These are phyloP conservation scores for Pristionchus fissidentatus DNA, from an alignment of 2,888 invertebrate genomes.

Conservation along the genomic window DNA sequence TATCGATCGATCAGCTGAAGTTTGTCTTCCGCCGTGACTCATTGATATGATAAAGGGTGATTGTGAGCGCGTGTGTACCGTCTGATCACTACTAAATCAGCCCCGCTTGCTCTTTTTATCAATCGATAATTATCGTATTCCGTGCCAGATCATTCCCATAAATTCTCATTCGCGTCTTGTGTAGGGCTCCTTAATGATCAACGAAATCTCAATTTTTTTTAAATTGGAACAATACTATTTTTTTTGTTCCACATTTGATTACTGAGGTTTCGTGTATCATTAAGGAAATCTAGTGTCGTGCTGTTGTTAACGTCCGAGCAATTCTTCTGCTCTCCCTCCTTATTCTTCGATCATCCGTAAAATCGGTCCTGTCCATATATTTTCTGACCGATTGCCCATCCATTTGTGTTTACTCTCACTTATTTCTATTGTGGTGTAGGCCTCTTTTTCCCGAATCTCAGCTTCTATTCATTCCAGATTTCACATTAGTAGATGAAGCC, in stretches of 20 bases:
- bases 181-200: background rate
- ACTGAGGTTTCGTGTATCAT: too few relatives aligned
- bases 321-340: background rate
- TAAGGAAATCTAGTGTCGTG: too few relatives aligned
- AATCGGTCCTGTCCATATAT: conserved; percentile 25
- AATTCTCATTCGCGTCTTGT: background rate
- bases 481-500: conserved; percentile 17
- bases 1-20: background rate
- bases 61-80: background rate
- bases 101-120: background rate
- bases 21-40: background rate
- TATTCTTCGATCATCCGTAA: background rate
- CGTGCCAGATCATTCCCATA: background rate
- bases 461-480: background rate
- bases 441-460: background rate
- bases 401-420: background rate
- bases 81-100: background rate
- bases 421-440: background rate
- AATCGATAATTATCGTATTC: too few relatives aligned
- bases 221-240: too few relatives aligned
- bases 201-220: too few relatives aligned
- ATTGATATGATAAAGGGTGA: conserved; percentile 27
- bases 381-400: conserved; percentile 13
- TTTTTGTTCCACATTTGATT: too few relatives aligned
- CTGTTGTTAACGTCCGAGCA: too few relatives aligned